Base-by-base conservation (phyloP, 2,888 invertebrate genomes). In the Leuctra nigra region DNA sequence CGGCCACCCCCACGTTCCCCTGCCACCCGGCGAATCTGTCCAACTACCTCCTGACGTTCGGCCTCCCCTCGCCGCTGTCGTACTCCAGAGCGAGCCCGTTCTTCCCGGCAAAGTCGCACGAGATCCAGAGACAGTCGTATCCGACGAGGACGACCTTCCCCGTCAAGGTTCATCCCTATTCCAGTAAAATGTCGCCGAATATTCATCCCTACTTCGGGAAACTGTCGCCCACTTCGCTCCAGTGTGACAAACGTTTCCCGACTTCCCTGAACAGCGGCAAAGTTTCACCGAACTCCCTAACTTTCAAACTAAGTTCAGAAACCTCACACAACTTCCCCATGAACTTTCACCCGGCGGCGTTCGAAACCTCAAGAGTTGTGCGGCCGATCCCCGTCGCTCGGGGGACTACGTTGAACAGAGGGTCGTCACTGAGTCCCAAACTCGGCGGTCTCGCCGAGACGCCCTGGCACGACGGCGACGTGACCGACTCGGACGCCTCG, bases 21-120 rank as follows among this genome's bases (percentile, higher is more conserved):
- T 62, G 67, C 53, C 58, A 65, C 38, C 61, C 66, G 61, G 38
- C 67, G 64, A 38, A 64, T 62, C 38, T 64, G 61, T 59, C 59
- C 53, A 33, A 46, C 47, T 53, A 55, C 41, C 29, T 57, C 14
- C 33, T 59, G 44, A 54, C 56, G 9, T 38, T 59, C 47, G 46
- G 47, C 20, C 47, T 33, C 35, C 48, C 48, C 23, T 14, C 4
- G 14, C 41, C 16, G 36, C 9, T 29, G 53, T 18, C 6, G 6
- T 22, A 9, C 44, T 7, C 38, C 24, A 11, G 48, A n/a, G 22
- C 41, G n/a, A 23, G 24, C 16, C 54, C 46, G 16, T 54, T 23
- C 33, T 18, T 46, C 14, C 11, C 29, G 11, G 29, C 29, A 29
- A 29, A 29, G 6, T 7, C 6, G 11, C 6, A 7, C 6, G 7